Conservation (phyloP, 2,888 invertebrate species). For the Folsomia candida region DNA sequence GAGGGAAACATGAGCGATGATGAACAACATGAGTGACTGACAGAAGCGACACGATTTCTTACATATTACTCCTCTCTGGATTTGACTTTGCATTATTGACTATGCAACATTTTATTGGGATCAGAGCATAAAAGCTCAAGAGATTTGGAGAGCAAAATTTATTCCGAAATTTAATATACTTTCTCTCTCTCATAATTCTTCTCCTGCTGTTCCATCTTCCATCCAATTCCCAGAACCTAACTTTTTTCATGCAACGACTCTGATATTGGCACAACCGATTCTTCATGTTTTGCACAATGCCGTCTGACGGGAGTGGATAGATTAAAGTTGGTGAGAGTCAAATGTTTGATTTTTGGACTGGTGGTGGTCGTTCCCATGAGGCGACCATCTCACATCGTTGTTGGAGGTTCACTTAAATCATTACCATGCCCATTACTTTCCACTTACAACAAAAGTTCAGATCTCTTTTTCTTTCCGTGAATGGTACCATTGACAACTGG, state of each 20-base stretch:
- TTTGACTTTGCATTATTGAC: background rate
- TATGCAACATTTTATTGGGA: background rate
- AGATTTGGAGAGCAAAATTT: background rate
- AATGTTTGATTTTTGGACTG: background rate
- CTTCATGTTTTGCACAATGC: background rate
- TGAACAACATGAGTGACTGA: background rate
- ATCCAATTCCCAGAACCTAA: background rate
- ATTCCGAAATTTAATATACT: background rate
- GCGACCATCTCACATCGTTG: background rate
- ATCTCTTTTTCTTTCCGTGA: background rate
- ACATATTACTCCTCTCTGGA: background rate
- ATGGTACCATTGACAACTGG: conserved; percentile 5
- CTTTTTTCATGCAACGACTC: background rate
- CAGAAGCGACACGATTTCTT: background rate
- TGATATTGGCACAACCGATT: background rate
- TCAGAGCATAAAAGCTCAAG: background rate
- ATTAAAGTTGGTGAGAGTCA: background rate
- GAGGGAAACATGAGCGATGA: background rate
- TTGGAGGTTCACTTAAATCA: conserved; percentile 11
- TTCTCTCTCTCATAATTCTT: background rate
- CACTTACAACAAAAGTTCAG: conserved; percentile 10
- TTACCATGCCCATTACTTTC: conserved; percentile 12
- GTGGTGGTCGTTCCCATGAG: background rate
- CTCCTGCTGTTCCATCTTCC: background rate
- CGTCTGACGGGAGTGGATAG: background rate